Percentiles rank a stretch among this genome's conserved stretches.
These are phyloP conservation scores for Aphyosemion australe DNA, from an alignment of 2,113 vertebrate genomes.

Conservation along the genomic window DNA sequence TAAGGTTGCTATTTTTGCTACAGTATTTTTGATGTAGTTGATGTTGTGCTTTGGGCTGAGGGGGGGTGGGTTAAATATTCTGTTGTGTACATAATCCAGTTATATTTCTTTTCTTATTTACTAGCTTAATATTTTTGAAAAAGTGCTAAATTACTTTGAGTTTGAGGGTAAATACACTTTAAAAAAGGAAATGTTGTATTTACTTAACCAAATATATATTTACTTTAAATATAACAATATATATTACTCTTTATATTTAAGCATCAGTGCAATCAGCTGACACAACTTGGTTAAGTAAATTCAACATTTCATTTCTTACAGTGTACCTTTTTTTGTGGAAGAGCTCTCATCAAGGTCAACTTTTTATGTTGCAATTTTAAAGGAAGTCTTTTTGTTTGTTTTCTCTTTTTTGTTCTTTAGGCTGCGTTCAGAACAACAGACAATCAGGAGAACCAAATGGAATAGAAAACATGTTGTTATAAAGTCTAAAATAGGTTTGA, in stretches of 20 bases:
- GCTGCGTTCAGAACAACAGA: no score
- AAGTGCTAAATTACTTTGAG: background rate
- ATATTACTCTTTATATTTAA: no score
- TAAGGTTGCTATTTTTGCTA: slow-evolving; percentile 69
- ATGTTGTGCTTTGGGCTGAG: slow-evolving; percentile 50
- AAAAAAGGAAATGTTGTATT: no score
- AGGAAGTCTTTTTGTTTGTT: background rate
- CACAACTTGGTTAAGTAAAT: no score
- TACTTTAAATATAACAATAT: no score
- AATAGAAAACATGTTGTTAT: background rate
- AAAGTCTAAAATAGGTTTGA: background rate
- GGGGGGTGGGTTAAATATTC: background rate
- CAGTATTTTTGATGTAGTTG: slow-evolving; percentile 63
- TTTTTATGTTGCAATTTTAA: no score
- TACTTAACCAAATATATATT: no score
- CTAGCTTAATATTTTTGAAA: slow-evolving; percentile 5
- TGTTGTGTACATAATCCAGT: background rate
- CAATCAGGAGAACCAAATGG: background rate
- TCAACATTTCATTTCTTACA: no score
- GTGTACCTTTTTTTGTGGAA: no score
- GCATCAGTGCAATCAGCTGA: no score
- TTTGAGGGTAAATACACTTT: background rate
- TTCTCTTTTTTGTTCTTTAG: background rate
- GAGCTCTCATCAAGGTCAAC: no score
- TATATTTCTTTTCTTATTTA: background rate